A percentile compares a stretch with the other conserved stretches of the same genome.
Conservation (phyloP, 2,888 invertebrate species). For the Agriotes lineatus region DNA sequence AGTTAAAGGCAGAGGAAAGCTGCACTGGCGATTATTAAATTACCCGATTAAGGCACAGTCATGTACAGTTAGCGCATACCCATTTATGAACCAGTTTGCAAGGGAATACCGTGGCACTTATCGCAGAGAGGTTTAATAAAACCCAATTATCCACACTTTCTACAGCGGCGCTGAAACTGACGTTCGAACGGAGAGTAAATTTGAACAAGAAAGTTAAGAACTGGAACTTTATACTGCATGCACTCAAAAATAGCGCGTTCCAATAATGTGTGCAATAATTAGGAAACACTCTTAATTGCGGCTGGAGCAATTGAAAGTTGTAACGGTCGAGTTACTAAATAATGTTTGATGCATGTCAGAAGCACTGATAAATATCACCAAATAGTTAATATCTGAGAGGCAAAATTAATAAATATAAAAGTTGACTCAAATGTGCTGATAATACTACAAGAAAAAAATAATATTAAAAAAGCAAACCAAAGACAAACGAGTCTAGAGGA, state of each 20-base stretch:
- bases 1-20: too few species aligned
- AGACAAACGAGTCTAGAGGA: too few species aligned
- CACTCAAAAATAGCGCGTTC: neutral
- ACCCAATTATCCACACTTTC: slow-evolving; percentile 13
- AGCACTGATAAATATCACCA: too few species aligned
- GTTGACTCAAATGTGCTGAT: too few species aligned
- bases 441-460: too few species aligned
- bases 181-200: slow-evolving; percentile 4
- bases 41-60: neutral
- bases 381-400: too few species aligned
- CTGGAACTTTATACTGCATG: neutral
- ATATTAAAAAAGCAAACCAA: too few species aligned
- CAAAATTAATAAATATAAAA: too few species aligned
- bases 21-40: neutral
- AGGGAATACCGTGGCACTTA: neutral
- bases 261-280: neutral
- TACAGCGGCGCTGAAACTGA: neutral
- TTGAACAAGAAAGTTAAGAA: slow-evolving; percentile 15
- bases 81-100: neutral
- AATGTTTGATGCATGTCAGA: too few species aligned
- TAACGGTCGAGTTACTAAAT: neutral
- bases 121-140: slow-evolving; percentile 6
- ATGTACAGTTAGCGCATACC: slow-evolving; percentile 6
- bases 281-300: slow-evolving; percentile 1
- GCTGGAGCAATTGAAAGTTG: neutral